phyloP scores from a whole-genome alignment of 2,113 vertebrate species.

The Pampusana beccarii region DNA sequence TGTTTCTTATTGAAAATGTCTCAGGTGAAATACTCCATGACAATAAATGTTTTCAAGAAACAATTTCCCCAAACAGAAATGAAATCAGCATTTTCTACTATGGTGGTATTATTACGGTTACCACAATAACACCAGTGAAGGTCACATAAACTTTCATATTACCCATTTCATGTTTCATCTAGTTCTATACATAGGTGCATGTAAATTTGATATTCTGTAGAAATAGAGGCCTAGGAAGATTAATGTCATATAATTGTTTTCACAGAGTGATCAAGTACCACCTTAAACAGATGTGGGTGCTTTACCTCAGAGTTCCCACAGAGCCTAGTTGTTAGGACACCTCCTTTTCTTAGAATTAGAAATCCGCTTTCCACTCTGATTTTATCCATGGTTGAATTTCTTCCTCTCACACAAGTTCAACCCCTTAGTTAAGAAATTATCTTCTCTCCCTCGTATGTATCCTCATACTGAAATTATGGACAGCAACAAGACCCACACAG shows the following conservation, averaged over 20 bases:
- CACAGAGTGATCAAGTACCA: not conserved
- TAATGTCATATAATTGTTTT: not conserved
- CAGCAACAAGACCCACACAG: not conserved
- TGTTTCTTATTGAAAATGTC: constrained; percentile 33
- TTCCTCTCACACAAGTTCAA: not conserved
- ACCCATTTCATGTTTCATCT: not conserved
- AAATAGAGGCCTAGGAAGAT: not conserved
- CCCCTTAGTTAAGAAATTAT: not conserved
- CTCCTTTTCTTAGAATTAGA: not conserved
- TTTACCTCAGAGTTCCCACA: not conserved
- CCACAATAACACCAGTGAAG: not conserved
- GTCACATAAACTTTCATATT: not conserved
- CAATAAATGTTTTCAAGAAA: constrained; percentile 15
- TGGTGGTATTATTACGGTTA: not conserved
- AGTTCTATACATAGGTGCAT: not conserved
- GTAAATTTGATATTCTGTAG: not conserved
- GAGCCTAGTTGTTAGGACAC: not conserved
- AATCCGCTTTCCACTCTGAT: not conserved
- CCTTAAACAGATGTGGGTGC: not conserved
- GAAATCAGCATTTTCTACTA: not conserved
- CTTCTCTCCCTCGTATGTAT: not conserved
- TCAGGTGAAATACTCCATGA: constrained; percentile 3
- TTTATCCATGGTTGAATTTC: not conserved
- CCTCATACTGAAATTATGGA: not conserved
- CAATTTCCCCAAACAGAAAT: not conserved